A percentile compares a stretch with the other conserved stretches of the same genome.
Evolutionary conservation across 2,113 vertebrate genomes (phyloP).

Genomic region (Hemiscyllium ocellatum): DNA sequence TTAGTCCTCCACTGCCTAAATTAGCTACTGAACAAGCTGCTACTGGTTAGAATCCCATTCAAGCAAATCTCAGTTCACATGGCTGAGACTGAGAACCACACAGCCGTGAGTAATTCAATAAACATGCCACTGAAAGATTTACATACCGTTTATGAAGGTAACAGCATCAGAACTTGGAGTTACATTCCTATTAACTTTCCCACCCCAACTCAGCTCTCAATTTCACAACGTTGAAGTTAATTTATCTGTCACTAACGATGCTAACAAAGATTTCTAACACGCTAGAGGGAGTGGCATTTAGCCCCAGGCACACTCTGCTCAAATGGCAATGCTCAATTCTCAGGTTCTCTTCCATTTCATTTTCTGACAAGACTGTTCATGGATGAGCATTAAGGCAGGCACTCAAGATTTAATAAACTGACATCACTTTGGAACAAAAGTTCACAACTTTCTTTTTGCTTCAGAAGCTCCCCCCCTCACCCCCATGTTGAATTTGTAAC

Average conservation of each 20-base stretch:
- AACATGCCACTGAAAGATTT: background rate
- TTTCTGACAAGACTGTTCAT: background rate
- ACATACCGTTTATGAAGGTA: background rate
- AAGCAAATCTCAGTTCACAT: background rate
- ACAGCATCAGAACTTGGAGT: background rate
- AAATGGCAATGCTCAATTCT: background rate
- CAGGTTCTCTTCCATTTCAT: background rate
- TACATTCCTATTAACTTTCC: background rate
- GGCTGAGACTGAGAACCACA: background rate
- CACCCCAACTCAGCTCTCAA: background rate
- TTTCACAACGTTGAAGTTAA: too few species aligned
- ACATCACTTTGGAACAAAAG: too few species aligned
- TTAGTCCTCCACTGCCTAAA: too few species aligned
- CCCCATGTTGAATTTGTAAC: too few species aligned
- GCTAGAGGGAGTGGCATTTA: background rate
- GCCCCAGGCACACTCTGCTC: background rate
- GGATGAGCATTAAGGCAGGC: background rate
- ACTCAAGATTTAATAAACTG: background rate
- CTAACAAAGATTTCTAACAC: background rate
- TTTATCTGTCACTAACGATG: too few species aligned
- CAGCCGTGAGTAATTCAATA: background rate
- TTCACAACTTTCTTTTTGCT: too few species aligned
- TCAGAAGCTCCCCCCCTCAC: too few species aligned
- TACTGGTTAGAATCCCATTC: background rate
- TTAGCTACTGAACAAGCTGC: background rate